Evolutionary conservation across 1,140 invertebrate species (phyloP).

Genomic region (Caerostris extrusa): DNA sequence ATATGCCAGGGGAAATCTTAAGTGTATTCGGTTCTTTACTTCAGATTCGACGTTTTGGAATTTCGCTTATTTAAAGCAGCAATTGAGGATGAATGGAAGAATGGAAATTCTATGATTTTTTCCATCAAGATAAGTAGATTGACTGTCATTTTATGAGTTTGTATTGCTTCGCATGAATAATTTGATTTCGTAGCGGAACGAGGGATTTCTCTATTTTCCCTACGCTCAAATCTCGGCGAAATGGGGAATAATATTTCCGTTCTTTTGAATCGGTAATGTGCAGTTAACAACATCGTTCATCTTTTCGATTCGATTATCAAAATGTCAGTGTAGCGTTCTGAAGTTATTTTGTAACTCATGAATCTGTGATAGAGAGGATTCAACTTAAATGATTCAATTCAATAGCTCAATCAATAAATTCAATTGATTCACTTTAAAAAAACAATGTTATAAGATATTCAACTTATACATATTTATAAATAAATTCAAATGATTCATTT

Average conservation of each 20-base stretch:
- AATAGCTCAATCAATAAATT: too few species aligned
- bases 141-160: slow-evolving; percentile 9
- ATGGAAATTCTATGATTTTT: slow-evolving; percentile 26
- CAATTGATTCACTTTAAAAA: too few species aligned
- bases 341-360: background rate
- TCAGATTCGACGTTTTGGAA: background rate
- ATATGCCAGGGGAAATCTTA: background rate
- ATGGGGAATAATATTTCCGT: background rate
- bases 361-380: too few species aligned
- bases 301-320: background rate
- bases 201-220: background rate
- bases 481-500: too few species aligned
- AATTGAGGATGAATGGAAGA: background rate
- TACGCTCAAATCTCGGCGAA: background rate
- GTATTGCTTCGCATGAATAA: slow-evolving; percentile 41
- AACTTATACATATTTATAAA: too few species aligned
- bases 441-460: too few species aligned
- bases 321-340: background rate
- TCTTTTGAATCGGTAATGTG: background rate
- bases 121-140: background rate
- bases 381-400: too few species aligned
- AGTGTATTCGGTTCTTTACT: background rate
- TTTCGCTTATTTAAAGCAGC: slow-evolving; percentile 28
- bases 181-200: background rate
- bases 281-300: background rate